A percentile compares a stretch with the other conserved stretches of the same genome.
phyloP scores from a whole-genome alignment of 1,140 invertebrate species.

The Brachionus rubens region DNA sequence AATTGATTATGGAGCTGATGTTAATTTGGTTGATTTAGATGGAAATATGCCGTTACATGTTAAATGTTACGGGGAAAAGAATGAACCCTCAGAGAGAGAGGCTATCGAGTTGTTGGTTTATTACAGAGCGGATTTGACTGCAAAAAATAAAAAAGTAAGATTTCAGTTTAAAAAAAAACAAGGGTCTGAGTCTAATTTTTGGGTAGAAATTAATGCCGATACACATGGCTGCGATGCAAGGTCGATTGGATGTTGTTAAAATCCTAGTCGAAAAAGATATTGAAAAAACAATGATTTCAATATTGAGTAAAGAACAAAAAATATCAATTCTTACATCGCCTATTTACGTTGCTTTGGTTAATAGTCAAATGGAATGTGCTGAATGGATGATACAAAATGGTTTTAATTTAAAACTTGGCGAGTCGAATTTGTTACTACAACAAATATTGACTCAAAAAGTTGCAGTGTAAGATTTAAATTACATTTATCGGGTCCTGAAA shows the following conservation, averaged over 20 bases:
- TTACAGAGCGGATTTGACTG: constrained; percentile 51
- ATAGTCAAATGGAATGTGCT: constrained; percentile 55
- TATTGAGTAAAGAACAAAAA: constrained; percentile 51
- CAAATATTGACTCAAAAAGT: constrained; percentile 13
- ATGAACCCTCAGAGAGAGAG: constrained; percentile 51
- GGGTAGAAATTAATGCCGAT: constrained; percentile 56
- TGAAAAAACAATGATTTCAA: constrained; percentile 50
- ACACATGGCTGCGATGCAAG: constrained; percentile 60
- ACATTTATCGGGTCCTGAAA: too few relatives aligned
- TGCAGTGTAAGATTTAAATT: not conserved
- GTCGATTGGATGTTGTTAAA: constrained; percentile 54
- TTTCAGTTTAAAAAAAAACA: constrained; percentile 29
- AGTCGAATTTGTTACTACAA: not conserved
- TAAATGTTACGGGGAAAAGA: constrained; percentile 59
- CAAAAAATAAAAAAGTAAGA: constrained; percentile 54
- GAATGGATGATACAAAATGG: constrained; percentile 56
- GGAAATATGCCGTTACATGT: constrained; percentile 59
- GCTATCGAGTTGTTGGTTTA: constrained; percentile 54
- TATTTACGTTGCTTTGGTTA: constrained; percentile 55
- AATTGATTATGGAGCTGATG: constrained; percentile 53
- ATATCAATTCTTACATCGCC: constrained; percentile 53
- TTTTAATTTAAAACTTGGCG: constrained; percentile 54
- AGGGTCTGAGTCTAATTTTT: too few relatives aligned
- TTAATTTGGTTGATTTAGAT: constrained; percentile 55
- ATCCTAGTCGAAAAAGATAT: constrained; percentile 52